Evolutionary conservation across 2,888 invertebrate genomes (phyloP).

Genomic region (Hesperia comma): DNA sequence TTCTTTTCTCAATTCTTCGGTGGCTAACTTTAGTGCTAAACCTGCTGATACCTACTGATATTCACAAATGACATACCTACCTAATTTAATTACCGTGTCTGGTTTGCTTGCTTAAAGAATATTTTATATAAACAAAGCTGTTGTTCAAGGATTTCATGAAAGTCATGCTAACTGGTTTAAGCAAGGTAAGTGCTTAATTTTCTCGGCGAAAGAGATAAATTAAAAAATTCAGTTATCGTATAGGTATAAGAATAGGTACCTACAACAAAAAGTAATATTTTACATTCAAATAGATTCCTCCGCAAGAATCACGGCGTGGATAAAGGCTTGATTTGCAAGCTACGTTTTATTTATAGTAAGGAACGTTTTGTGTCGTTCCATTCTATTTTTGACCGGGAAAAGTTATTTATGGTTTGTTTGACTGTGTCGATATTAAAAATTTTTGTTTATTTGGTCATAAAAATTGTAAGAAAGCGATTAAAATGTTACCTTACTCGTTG

Average conservation of each 20-base stretch:
- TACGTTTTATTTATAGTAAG: background rate
- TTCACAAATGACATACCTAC: too few relatives aligned
- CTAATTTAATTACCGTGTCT: too few relatives aligned
- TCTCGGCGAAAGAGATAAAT: background rate
- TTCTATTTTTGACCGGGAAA: background rate
- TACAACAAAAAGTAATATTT: background rate
- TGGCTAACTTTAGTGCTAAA: too few relatives aligned
- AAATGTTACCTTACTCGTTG: too few relatives aligned
- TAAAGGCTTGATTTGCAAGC: background rate
- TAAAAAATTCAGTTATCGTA: background rate
- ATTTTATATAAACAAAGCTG: too few relatives aligned
- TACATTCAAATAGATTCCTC: background rate
- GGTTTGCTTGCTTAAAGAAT: too few relatives aligned
- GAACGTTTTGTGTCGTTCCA: background rate
- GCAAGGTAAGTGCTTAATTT: background rate
- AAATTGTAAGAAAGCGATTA: too few relatives aligned
- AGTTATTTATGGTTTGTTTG: background rate
- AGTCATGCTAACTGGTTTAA: background rate
- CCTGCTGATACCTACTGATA: too few relatives aligned
- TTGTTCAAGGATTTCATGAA: too few relatives aligned
- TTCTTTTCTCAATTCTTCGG: too few relatives aligned
- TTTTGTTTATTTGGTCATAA: too few relatives aligned
- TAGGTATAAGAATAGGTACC: background rate
- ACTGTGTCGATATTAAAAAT: too few relatives aligned
- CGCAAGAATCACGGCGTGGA: background rate